A percentile compares a stretch with the other conserved stretches of the same genome.
Evolutionary conservation across 1,140 invertebrate genomes (phyloP).

Genomic region (Thaumetopoea pityocampa): DNA sequence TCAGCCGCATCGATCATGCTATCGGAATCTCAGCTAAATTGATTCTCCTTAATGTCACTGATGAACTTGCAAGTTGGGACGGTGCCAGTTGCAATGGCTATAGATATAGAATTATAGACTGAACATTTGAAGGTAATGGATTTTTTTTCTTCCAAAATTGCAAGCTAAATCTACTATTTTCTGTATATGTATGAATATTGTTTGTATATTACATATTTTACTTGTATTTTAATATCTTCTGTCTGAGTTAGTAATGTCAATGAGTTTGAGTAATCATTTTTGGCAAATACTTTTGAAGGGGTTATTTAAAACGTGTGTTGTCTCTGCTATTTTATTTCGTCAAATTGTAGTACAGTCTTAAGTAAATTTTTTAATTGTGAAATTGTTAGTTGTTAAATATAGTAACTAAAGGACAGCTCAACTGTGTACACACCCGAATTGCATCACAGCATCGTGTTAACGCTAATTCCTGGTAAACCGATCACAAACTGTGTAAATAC

Average conservation of each 20-base stretch:
- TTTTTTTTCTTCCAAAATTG: conserved; percentile 1
- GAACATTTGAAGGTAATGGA: background rate
- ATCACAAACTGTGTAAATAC: conserved; percentile 50
- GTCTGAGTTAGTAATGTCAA: too few relatives aligned
- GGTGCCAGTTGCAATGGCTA: background rate
- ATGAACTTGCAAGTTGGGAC: conserved; percentile 4
- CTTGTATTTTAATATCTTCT: too few relatives aligned
- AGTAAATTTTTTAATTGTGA: background rate
- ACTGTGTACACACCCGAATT: conserved; percentile 48
- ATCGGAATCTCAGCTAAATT: conserved; percentile 15
- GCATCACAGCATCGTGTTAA: conserved; percentile 36
- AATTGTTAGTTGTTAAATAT: conserved; percentile 5
- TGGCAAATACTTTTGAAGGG: too few relatives aligned
- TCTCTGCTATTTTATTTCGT: background rate
- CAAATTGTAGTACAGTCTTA: background rate
- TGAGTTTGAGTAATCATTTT: too few relatives aligned
- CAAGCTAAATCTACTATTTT: too few relatives aligned
- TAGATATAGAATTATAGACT: background rate
- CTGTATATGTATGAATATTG: too few relatives aligned
- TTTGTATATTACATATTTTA: too few relatives aligned
- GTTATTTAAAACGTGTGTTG: too few relatives aligned
- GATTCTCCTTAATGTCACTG: conserved; percentile 8
- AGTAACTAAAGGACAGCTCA: conserved; percentile 27
- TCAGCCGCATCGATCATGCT: conserved; percentile 20
- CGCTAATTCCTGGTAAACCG: conserved; percentile 37